Base-by-base conservation (phyloP, 2,888 invertebrate genomes). In the Acleris sparsana region DNA sequence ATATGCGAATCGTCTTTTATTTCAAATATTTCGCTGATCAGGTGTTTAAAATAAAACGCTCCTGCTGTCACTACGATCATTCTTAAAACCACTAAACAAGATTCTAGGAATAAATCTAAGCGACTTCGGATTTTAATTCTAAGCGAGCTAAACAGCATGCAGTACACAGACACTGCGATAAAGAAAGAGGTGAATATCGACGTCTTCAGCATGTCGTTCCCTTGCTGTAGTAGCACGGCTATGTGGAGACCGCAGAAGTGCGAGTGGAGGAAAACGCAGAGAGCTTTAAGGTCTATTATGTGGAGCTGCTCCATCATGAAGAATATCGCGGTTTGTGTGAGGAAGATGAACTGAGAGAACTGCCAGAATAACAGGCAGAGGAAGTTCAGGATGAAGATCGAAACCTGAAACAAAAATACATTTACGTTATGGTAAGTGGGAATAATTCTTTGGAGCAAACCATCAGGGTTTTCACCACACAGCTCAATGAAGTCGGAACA, bases 341-440 rank as follows among this genome's bases (percentile, higher is more conserved):
- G 92, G 73, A 97, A 94, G 64, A 97, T 95, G 77, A 97, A 96
- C 75, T 97, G 97, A 0, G 97, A 95, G 89, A 98, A 97, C 86
- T 97, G 96, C 95, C 97, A 96, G 72, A 94, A 94, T 0, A 95
- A 81, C 0, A 94, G 83, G 69, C 94, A 93, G 0, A 93, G 72
- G 61, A 86, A 85, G 79, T 91, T 92, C 0, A 90, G 66, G 1
- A 87, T 69, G 72, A 90, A 85, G 1, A 90, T 83, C 20, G 84
- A 78, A 0, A 90, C 75, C 93, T 93, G 90, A 0, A 86, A 86
- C 64, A 72, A 74, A 71, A 46, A 6, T 6, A 11, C n/a, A n/a
- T n/a, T n/a, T n/a, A n/a, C n/a, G n/a, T n/a, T n/a, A n/a, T n/a
- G n/a, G n/a, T n/a, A n/a, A n/a, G n/a, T n/a, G n/a, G n/a, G n/a